Evolutionary conservation across 2,888 invertebrate species (phyloP).

Genomic region (Tachystola acroxantha): DNA sequence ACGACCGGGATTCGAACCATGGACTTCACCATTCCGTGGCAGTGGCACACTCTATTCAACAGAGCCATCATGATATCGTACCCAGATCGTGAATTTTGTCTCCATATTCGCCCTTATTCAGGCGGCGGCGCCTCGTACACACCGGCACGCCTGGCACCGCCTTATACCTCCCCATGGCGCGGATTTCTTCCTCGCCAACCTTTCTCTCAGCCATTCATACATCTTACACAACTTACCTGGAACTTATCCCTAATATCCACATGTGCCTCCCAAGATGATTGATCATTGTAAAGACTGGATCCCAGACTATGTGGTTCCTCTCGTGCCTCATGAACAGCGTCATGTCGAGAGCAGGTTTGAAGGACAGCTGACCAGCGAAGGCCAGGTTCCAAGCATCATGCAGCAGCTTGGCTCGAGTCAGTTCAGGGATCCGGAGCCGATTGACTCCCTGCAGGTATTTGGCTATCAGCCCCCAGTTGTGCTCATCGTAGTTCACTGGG

Average conservation of each 20-base stretch:
- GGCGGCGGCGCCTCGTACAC: no score
- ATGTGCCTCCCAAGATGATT: conserved; percentile 88
- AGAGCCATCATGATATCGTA: no score
- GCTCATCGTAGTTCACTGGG: conserved; percentile 88
- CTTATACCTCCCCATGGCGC: no score
- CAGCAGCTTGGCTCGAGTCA: conserved; percentile 85
- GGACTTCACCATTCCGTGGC: no score
- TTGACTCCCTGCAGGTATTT: conserved; percentile 78
- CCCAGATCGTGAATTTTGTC: no score
- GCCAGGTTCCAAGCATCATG: conserved; percentile 90
- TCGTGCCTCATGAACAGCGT: conserved; percentile 86
- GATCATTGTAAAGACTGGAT: conserved; percentile 89
- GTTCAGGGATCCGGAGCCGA: conserved; percentile 80
- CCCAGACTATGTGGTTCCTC: conserved; percentile 87
- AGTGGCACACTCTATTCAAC: no score
- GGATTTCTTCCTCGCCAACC: no score
- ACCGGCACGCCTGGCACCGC: no score
- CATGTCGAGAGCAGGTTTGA: conserved; percentile 87
- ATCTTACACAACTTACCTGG: conserved; percentile 83
- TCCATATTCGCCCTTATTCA: no score
- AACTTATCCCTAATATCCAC: conserved; percentile 83
- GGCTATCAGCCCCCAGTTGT: conserved; percentile 87
- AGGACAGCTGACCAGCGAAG: conserved; percentile 86
- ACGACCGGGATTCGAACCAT: no score
- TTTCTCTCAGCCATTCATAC: no score